phyloP scores from a whole-genome alignment of 2,797 vertebrate species.

The Spea hammondii region DNA sequence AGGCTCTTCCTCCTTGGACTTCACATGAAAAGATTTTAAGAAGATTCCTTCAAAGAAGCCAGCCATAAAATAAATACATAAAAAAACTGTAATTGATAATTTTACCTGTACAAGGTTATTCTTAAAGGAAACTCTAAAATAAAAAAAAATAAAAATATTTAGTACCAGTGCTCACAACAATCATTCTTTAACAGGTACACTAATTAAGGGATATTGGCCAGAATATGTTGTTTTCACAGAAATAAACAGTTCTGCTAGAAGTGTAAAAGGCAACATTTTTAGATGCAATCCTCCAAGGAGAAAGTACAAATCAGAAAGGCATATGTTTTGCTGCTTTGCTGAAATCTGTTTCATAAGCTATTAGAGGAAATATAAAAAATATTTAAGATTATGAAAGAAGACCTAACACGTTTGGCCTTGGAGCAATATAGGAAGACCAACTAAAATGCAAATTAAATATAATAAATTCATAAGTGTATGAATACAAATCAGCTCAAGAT shows the following conservation, averaged over 20 bases:
- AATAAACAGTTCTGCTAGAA: constrained; percentile 11
- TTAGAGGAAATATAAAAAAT: constrained; percentile 23
- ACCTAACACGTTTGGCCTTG: constrained; percentile 14
- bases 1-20: too few relatives aligned
- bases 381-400: constrained; percentile 16
- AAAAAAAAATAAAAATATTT: background rate
- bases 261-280: constrained; percentile 5
- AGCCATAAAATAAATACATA: too few relatives aligned
- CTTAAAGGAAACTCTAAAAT: too few relatives aligned
- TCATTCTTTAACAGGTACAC: background rate
- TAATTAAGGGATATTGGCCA: constrained; percentile 13
- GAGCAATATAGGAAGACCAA: constrained; percentile 14
- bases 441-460: constrained; percentile 23
- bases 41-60: too few relatives aligned
- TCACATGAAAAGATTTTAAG: too few relatives aligned
- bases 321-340: constrained; percentile 13
- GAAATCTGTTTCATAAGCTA: constrained; percentile 15
- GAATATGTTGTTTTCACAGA: constrained; percentile 2
- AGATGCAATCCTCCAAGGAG: constrained; percentile 3
- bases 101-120: too few relatives aligned
- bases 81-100: too few relatives aligned
- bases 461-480: constrained; percentile 16
- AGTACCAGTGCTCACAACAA: constrained; percentile 7
- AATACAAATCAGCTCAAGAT: constrained; percentile 21
- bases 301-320: constrained; percentile 12